Percentiles rank a stretch among this genome's conserved stretches.
These are phyloP conservation scores for Hycleus phaleratus DNA, from an alignment of 1,140 invertebrate genomes.

Conservation along the genomic window DNA sequence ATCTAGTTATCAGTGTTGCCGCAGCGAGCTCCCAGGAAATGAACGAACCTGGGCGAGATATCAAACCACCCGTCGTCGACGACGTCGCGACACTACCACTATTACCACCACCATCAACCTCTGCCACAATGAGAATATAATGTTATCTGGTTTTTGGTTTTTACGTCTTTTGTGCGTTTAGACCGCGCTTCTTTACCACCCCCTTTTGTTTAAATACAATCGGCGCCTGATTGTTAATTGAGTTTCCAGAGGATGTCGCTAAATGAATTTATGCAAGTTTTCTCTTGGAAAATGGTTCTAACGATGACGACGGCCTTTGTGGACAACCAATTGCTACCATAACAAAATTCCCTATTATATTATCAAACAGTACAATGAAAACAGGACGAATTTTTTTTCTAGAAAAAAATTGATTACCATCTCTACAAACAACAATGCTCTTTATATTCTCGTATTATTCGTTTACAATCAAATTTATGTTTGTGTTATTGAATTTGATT, in stretches of 20 bases:
- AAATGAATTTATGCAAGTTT: conserved; percentile 30
- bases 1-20: conserved; percentile 43
- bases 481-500: too few species aligned
- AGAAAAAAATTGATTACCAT: too few species aligned
- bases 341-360: too few species aligned
- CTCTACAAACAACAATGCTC: too few species aligned
- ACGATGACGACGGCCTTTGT: not conserved
- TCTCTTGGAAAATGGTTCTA: conserved; percentile 8
- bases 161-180: conserved; percentile 34
- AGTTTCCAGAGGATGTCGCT: conserved; percentile 31
- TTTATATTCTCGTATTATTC: too few species aligned
- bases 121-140: conserved; percentile 34
- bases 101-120: conserved; percentile 1
- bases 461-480: too few species aligned
- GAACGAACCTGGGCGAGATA: conserved; percentile 41
- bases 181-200: conserved; percentile 27
- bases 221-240: conserved; percentile 41
- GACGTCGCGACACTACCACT: not conserved
- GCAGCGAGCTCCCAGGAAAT: conserved; percentile 40
- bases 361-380: too few species aligned
- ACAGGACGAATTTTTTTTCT: too few species aligned
- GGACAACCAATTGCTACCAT: too few species aligned
- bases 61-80: conserved; percentile 9
- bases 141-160: conserved; percentile 36
- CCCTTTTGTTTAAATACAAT: conserved; percentile 34